phyloP scores from a whole-genome alignment of 1,140 invertebrate species.

The Drosophila repletoides region DNA sequence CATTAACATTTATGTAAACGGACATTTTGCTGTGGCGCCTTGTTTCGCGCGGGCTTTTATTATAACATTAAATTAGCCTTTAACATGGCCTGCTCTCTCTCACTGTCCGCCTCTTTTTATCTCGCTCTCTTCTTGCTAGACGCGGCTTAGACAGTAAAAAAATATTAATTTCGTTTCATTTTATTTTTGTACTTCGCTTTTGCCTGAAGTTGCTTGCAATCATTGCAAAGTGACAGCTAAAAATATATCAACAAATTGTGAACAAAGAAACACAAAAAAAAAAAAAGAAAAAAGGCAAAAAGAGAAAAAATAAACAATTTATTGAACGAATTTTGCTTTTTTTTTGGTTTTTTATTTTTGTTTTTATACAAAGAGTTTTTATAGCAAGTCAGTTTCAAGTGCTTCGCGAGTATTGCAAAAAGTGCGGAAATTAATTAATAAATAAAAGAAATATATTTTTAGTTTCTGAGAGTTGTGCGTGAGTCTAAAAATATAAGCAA shows the following conservation, averaged over 20 bases:
- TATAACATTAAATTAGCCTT: too few relatives aligned
- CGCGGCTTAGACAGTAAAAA: slow-evolving; percentile 17
- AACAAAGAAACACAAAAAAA: slow-evolving; percentile 36
- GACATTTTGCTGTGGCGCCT: slow-evolving; percentile 69
- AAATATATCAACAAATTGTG: slow-evolving; percentile 37
- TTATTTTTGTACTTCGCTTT: slow-evolving; percentile 7
- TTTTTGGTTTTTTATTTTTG: slow-evolving; percentile 1
- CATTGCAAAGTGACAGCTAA: slow-evolving; percentile 34
- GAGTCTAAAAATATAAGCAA: too few relatives aligned
- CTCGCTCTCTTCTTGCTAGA: slow-evolving; percentile 1
- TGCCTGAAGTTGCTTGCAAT: slow-evolving; percentile 24
- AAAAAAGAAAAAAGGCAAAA: background rate
- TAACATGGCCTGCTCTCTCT: too few relatives aligned
- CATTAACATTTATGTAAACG: slow-evolving; percentile 44
- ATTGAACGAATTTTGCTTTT: slow-evolving; percentile 16
- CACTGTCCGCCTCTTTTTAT: background rate
- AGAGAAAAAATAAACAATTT: slow-evolving; percentile 6
- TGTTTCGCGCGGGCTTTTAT: slow-evolving; percentile 76
- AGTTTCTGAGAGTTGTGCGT: too few relatives aligned
- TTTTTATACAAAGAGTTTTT: slow-evolving; percentile 15
- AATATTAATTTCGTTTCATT: slow-evolving; percentile 9
- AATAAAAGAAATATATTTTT: too few relatives aligned
- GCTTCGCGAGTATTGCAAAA: slow-evolving; percentile 31
- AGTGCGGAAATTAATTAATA: slow-evolving; percentile 5
- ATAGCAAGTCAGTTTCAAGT: slow-evolving; percentile 16